Base-by-base conservation (phyloP, 2,113 vertebrate species). In the Phoenicopterus ruber region DNA sequence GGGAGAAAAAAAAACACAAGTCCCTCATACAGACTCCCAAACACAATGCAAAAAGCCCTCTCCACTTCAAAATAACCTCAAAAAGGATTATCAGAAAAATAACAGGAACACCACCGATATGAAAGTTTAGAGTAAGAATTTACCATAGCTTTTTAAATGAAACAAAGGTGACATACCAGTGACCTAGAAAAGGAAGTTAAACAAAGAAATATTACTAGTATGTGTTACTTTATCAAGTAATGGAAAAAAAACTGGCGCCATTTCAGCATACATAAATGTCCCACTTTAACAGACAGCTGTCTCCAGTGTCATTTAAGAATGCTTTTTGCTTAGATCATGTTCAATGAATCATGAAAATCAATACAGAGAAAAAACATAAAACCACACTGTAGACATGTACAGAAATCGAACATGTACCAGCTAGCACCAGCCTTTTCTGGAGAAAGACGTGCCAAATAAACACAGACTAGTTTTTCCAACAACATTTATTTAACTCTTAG, bases 261-360 rank as follows among this genome's bases (percentile, higher is more conserved):
- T 92, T 66, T 96, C 96, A 97, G 96, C 90, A 96, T 92, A 95
- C 97, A 97, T 97, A 97, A 90, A 91, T 65, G 80, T 93, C 97
- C 96, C 95, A 49, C 95, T 90, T 85, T 94, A 98, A 98, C 91
- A 98, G 98, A 98, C 98, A 98, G 98, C 96, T 97, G 98, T 96
- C 98, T 98, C 98, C 98, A 92, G 93, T 97, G 97, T 97, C 97
- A 96, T 95, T 98, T 95, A 97, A 97, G 97, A 78, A 80, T 34
- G 92, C 97, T 95, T 97, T 98, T 88, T 97, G 93, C 96, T 96
- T 85, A 97, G 96, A 95, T 97, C 98, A 97, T 32, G 90, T 84
- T 95, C 96, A 76, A 50, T 94, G 96, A 97, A 98, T 97, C 97
- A 97, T 52, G 96, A 94, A 94, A 98, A 99, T 99, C 99, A 97